Evolutionary conservation across 2,797 vertebrate species (phyloP), one percentile per base, ranked within the genome.

Genomic region (Trachurus trachurus): DNA sequence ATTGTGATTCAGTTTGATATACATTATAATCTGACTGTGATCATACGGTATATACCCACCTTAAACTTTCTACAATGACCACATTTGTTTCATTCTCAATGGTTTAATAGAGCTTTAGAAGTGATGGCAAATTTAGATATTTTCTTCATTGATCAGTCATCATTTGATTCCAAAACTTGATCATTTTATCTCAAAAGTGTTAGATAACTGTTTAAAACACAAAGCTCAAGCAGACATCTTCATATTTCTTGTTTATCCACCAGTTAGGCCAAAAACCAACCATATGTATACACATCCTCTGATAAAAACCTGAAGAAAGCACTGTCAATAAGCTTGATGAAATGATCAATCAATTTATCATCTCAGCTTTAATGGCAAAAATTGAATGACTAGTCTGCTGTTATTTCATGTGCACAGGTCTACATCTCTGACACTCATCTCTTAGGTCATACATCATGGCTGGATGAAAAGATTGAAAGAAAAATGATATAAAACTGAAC

Each of bases 11-110:
- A 42, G 40, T 42, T 42, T 42, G 22, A 9, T 63, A 47, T 1
- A 44, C 12, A 45, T 45, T 6, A 45, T 29, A 45, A 79, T 72
- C n/a, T 63, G 1, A n/a, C n/a, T 53, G 56, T 42, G 58, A 50
- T 17, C 19, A 26, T 26, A 3, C 26, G n/a, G n/a, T n/a, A 19
- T 16, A 39, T 17, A 9, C 3, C 10, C 5, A 31, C 10, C 17
- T 6, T 26, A 9, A 39, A 31, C 21, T 31, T n/a, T 15, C 15
- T 42, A 42, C 11, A 54, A 19, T 50, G 39, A 40, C 13, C 26
- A 54, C 26, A 39, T 34, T 22, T 21, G 3, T 22, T 17, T 5
- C 39, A 56, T n/a, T 39, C 47, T 54, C 0, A 34, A 26, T 31
- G 13, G 1, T 9, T 50, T 49, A 22, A 39, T 8, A 21, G 39